Evolutionary conservation across 2,797 vertebrate species (phyloP).

Genomic region (Pantherophis vulpinus): DNA sequence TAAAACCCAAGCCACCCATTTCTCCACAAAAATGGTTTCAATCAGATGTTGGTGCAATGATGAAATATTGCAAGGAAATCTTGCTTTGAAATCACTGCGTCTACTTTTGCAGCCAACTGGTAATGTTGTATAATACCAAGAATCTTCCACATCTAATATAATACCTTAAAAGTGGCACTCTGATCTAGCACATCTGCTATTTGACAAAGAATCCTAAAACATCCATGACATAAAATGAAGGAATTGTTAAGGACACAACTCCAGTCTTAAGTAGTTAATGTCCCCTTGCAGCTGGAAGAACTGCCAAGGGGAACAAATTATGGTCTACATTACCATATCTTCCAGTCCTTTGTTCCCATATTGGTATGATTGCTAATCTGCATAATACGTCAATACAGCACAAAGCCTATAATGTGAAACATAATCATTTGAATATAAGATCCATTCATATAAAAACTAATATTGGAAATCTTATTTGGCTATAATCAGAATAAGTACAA

Average conservation of each 20-base stretch:
- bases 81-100: not conserved
- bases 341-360: not conserved
- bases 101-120: not conserved
- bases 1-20: not conserved
- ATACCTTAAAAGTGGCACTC: not conserved
- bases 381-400: not conserved
- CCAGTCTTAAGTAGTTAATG: constrained; percentile 3
- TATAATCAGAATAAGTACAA: not conserved
- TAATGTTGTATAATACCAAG: not conserved
- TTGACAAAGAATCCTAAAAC: not conserved
- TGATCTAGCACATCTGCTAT: not conserved
- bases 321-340: constrained; percentile 14
- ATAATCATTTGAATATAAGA: not conserved
- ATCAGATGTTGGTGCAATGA: not conserved
- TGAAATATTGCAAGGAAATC: not conserved
- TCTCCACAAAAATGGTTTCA: not conserved
- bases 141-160: not conserved
- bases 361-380: not conserved
- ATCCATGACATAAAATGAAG: constrained; percentile 36
- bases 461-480: not conserved
- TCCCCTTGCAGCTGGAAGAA: constrained; percentile 10
- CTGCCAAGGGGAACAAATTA: not conserved
- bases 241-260: not conserved
- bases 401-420: not conserved
- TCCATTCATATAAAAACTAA: not conserved